Percentiles rank a stretch among this genome's conserved stretches.
Evolutionary conservation across 2,888 invertebrate genomes (phyloP).

Genomic region (Agrilus biguttatus): DNA sequence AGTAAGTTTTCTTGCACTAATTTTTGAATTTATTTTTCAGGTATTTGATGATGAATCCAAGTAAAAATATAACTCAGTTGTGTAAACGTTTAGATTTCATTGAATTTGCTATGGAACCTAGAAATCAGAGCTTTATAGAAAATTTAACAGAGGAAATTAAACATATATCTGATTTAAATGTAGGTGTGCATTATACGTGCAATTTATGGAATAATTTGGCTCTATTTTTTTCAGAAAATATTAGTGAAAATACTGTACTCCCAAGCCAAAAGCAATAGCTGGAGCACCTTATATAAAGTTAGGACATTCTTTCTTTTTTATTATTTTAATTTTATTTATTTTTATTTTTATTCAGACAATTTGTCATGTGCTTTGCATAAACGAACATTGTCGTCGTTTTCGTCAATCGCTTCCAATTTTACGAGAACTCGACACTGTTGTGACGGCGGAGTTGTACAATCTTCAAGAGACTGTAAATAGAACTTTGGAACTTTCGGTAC

Average conservation of each 20-base stretch:
- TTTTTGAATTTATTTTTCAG: constrained; percentile 28
- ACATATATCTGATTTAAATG: constrained; percentile 46
- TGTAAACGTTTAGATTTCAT: constrained; percentile 54
- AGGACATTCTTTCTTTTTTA: constrained; percentile 10
- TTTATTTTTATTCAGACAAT: constrained; percentile 39
- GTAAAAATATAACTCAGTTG: constrained; percentile 43
- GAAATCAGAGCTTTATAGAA: constrained; percentile 45
- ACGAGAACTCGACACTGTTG: constrained; percentile 31
- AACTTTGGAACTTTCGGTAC: constrained; percentile 56
- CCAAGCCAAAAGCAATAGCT: constrained; percentile 47
- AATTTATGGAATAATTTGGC: not conserved
- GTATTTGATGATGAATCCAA: constrained; percentile 56
- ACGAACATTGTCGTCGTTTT: constrained; percentile 45
- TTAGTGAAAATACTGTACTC: constrained; percentile 47
- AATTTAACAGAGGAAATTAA: constrained; percentile 46
- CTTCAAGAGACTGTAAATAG: constrained; percentile 56
- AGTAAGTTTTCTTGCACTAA: not conserved
- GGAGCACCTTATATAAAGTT: constrained; percentile 58
- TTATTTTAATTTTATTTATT: not conserved
- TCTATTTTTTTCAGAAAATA: constrained; percentile 36
- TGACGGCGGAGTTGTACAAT: constrained; percentile 37
- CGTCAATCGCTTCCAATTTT: constrained; percentile 37
- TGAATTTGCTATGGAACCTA: constrained; percentile 47
- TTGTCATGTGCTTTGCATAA: constrained; percentile 51
- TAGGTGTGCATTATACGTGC: constrained; percentile 22